Percentiles rank a stretch among this genome's conserved stretches.
These are phyloP conservation scores for Cyrtonyx montezumae DNA, from an alignment of 2,113 vertebrate species.

Conservation along the genomic window DNA sequence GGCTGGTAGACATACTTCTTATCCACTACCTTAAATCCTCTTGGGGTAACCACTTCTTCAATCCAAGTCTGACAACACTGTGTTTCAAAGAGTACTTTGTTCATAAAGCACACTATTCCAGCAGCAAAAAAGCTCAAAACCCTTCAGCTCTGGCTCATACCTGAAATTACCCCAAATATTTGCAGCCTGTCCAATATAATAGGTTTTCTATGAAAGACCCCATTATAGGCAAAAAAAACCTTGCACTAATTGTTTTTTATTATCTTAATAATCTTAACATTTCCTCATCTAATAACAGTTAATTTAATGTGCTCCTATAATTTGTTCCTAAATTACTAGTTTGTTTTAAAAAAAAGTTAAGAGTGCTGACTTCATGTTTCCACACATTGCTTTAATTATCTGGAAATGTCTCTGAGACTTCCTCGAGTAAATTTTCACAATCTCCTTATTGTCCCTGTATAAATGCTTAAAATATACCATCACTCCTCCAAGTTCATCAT, in stretches of 20 bases:
- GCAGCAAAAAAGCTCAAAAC: constrained; percentile 5
- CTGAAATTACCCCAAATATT: constrained; percentile 18
- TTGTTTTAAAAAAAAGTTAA: constrained; percentile 39
- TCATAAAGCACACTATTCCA: constrained; percentile 22
- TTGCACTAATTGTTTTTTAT: constrained; percentile 74
- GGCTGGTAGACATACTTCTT: not conserved
- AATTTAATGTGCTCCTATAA: constrained; percentile 80
- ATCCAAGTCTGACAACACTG: not conserved
- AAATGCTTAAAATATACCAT: constrained; percentile 67
- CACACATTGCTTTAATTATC: constrained; percentile 81
- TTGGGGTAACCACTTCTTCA: not conserved
- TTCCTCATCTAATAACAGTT: constrained; percentile 80
- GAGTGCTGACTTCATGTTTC: constrained; percentile 76
- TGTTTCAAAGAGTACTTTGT: constrained; percentile 39
- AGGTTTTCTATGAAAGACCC: constrained; percentile 33
- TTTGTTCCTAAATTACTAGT: constrained; percentile 78
- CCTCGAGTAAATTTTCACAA: constrained; percentile 75
- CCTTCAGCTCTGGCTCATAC: constrained; percentile 16
- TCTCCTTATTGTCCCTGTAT: constrained; percentile 69
- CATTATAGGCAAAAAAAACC: not conserved
- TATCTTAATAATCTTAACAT: constrained; percentile 81
- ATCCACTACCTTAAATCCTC: not conserved
- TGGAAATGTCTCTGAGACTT: constrained; percentile 77
- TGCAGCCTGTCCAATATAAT: constrained; percentile 1
- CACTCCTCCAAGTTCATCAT: constrained; percentile 64